phyloP scores from a whole-genome alignment of 30 jellyfish, hydroid and myxozoan species.

The Chrysaora quinquecirrha region DNA sequence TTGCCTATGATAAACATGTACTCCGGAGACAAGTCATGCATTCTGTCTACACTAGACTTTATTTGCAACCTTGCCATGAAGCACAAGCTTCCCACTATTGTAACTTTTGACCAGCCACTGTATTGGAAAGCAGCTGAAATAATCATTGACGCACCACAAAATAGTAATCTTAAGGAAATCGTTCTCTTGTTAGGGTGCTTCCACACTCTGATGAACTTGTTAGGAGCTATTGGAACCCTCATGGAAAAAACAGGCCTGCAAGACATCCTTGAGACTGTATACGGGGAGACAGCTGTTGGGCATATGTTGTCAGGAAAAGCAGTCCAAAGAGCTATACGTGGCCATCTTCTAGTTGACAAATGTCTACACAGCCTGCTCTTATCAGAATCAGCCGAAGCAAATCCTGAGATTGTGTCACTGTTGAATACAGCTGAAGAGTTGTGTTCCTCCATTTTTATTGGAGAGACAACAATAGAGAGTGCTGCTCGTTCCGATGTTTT shows the following conservation, averaged over 20 bases:
- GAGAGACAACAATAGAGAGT: conserved; percentile 7
- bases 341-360: conserved; percentile 26
- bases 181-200: conserved; percentile 15
- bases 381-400: neutral
- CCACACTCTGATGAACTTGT: conserved; percentile 22
- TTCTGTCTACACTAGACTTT: conserved; percentile 1
- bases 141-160: conserved; percentile 1
- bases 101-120: conserved; percentile 46
- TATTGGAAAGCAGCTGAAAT: conserved; percentile 27
- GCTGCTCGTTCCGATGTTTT: neutral
- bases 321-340: conserved; percentile 18
- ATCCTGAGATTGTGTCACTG: conserved; percentile 1
- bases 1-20: conserved; percentile 38
- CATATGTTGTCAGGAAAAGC: conserved; percentile 41
- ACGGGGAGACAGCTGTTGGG: conserved; percentile 16
- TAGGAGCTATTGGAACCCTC: conserved; percentile 25
- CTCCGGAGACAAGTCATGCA: conserved; percentile 7
- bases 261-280: neutral
- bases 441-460: neutral
- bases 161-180: conserved; percentile 8
- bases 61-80: conserved; percentile 17
- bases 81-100: conserved; percentile 1
- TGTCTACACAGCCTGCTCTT: neutral
- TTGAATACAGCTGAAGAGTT: neutral
- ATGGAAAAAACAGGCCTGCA: conserved; percentile 33